A percentile compares a stretch with the other conserved stretches of the same genome.
phyloP scores from a whole-genome alignment of 2,113 vertebrate species.

The Thamnaconus septentrionalis region DNA sequence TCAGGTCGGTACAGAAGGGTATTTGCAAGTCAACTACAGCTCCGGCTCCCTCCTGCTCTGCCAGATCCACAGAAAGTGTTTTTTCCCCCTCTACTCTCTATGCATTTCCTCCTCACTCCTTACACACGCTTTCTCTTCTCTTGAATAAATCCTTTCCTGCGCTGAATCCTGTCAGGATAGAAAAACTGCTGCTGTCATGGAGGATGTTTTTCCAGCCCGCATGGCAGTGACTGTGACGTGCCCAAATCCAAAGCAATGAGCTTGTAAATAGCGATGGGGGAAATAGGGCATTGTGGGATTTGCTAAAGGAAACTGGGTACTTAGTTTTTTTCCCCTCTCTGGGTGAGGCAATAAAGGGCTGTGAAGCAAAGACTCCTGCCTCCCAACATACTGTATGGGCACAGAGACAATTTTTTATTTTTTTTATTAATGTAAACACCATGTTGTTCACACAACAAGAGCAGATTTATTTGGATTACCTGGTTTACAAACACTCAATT shows the following conservation, averaged over 20 bases:
- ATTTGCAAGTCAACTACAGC: constrained; percentile 71
- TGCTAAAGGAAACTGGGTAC: constrained; percentile 2
- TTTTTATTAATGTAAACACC: background rate
- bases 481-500: constrained; percentile 4
- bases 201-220: constrained; percentile 18
- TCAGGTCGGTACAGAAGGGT: constrained; percentile 55
- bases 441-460: background rate
- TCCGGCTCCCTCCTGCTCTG: constrained; percentile 73
- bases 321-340: background rate
- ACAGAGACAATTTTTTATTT: constrained; percentile 9
- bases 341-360: background rate
- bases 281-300: constrained; percentile 35
- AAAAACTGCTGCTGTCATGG: constrained; percentile 35
- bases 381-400: background rate
- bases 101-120: constrained; percentile 1
- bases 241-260: constrained; percentile 29
- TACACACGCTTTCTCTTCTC: constrained; percentile 3
- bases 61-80: constrained; percentile 47
- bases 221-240: constrained; percentile 19
- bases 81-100: constrained; percentile 25
- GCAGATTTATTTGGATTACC: constrained; percentile 10
- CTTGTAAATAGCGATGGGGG: constrained; percentile 16
- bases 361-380: constrained; percentile 1
- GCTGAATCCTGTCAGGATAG: constrained; percentile 35
- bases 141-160: constrained; percentile 42